Evolutionary conservation across 2,113 vertebrate genomes (phyloP), one percentile per base, ranked within the genome.

Genomic region (Salvelinus alpinus): DNA sequence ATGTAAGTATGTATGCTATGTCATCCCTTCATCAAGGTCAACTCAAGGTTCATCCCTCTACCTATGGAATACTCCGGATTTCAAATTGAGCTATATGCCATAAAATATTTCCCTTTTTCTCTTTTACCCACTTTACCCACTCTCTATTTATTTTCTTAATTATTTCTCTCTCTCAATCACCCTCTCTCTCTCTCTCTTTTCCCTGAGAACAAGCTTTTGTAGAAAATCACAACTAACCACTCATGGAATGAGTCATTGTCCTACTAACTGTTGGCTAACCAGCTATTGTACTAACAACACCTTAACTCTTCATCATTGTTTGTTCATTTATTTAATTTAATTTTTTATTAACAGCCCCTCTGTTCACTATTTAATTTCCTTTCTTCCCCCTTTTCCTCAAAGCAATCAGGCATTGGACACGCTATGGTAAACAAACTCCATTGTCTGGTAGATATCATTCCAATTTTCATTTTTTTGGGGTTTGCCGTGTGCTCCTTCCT

Each of bases 381-480:
- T 95, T 96, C 91, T 95, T 92, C 95, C 95, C 94, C 94, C 94
- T 94, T 96, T 92, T 95, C 91, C 93, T 88, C 92, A 95, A 97
- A 99, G 97, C 96, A 95, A 95, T 96, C 95, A 96, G 95, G 94
- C 94, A 93, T 93, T 95, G 96, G 96, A 97, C 93, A 94, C 94
- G 93, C 94, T 95, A 94, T 97, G 96, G 94, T 97, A 95, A 99
- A 99, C 96, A 98, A 95, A 95, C 97, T 99, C 92, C 97, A 97
- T 93, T 99, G 96, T 96, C 92, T 98, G 97, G 98, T 99, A 99
- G 95, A 98, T 98, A 99, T 97, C 95, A 97, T 95, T 95, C 91
- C 95, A 94, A 92, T 95, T 95, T 88, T 96, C 92, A 90, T 95
- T 91, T 89, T 94, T 96, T 95, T 96, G 92, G 64, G 94, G 94